Evolutionary conservation across 1,140 invertebrate species (phyloP), one percentile per base, ranked within the genome.

Genomic region (Trichonephila clavipes): DNA sequence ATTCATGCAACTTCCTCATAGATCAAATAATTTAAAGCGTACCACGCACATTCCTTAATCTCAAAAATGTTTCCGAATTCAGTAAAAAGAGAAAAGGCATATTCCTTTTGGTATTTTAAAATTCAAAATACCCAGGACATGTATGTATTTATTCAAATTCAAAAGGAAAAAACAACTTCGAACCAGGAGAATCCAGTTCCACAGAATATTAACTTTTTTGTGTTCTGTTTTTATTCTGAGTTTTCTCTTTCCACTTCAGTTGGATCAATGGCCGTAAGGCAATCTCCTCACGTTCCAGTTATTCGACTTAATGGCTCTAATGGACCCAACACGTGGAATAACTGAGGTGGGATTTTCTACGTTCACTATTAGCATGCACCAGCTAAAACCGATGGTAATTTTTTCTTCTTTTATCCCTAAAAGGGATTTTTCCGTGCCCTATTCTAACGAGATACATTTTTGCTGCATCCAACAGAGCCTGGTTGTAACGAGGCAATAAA

Each of bases 281-380:
- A 90, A 82, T 90, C 89, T 24, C 72, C 24, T 28, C 89, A 82
- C 89, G 89, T 90, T n/a, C 59, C 77, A 90, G 89, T 81, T 90
- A 90, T 90, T 90, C 77, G 77, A 90, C 89, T 90, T 90, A 90
- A 90, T 90, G 89, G 89, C 89, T 51, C 89, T 90, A 90, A 90
- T 90, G 89, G 89, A 90, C 72, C 89, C 89, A 90, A 90, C 89
- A 90, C 89, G 59, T 83, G 58, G 89, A 81, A 90, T 61, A 90
- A 90, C 89, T 90, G 77, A 90, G 77, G 89, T 90, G 89, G 89
- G 89, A 82, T 82, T 90, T 90, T 81, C 89, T 61, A 40, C 28
- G 72, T 66, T 62, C 89, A 12, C 58, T 83, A 90, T 90, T 90
- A 90, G 89, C 62, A 82, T 90, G 72, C 89, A 66, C 69, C 51